A percentile compares a stretch with the other conserved stretches of the same genome.
These are phyloP conservation scores for Zaprionus kolodkinae DNA, from an alignment of 1,140 invertebrate species.

Conservation along the genomic window DNA sequence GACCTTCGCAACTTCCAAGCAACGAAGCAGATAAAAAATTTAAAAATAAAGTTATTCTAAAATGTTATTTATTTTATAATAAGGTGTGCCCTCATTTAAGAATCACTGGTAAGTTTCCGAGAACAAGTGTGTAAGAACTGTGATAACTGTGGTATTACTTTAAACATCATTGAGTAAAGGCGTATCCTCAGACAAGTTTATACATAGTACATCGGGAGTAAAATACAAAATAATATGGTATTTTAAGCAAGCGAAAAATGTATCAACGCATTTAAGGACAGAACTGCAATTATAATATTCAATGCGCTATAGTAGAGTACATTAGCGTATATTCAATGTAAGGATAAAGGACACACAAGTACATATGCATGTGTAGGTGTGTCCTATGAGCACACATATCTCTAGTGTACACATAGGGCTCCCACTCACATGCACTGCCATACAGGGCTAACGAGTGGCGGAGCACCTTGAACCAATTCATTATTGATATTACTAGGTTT, in stretches of 20 bases:
- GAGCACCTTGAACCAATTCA: conserved; percentile 40
- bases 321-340: background rate
- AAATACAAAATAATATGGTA: background rate
- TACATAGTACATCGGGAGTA: background rate
- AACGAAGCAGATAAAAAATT: conserved; percentile 17
- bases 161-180: background rate
- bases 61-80: conserved; percentile 49
- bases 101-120: conserved; percentile 47
- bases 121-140: background rate
- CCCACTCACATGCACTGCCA: conserved; percentile 2
- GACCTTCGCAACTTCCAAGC: conserved; percentile 69
- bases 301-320: too few species aligned
- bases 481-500: conserved; percentile 13
- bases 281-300: too few species aligned
- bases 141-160: background rate
- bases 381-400: conserved; percentile 6
- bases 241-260: background rate
- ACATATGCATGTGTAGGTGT: background rate
- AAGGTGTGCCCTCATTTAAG: conserved; percentile 16
- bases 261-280: background rate
- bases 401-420: background rate
- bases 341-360: background rate
- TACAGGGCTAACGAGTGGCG: conserved; percentile 10
- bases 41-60: conserved; percentile 33
- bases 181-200: background rate